Conservation (phyloP, 2,888 invertebrate genomes). For the Pachycephus smyrnensis region DNA sequence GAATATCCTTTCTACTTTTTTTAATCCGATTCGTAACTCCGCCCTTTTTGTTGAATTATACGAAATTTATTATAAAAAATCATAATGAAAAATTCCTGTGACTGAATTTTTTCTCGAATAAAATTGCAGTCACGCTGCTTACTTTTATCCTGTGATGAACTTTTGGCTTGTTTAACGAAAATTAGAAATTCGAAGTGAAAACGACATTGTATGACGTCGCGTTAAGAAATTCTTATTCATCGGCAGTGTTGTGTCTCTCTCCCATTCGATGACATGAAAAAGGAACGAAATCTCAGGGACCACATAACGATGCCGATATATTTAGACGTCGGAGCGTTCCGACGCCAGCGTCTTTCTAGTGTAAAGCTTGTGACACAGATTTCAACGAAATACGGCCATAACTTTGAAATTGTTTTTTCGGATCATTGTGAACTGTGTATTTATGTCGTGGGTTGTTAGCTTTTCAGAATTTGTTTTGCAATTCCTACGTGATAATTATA, state of each 20-base stretch:
- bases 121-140: background rate
- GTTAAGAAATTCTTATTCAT: background rate
- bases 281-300: constrained; percentile 39
- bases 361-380: constrained; percentile 48
- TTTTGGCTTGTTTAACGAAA: background rate
- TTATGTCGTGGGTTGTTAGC: background rate
- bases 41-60: background rate
- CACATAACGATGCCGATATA: constrained; percentile 46
- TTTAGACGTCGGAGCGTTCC: constrained; percentile 46
- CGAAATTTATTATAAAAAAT: background rate
- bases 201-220: background rate
- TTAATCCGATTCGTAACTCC: background rate
- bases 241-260: constrained; percentile 27
- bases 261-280: constrained; percentile 31
- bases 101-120: background rate
- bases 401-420: background rate
- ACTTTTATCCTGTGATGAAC: background rate
- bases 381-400: constrained; percentile 28
- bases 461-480: background rate
- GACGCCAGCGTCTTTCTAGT: constrained; percentile 41
- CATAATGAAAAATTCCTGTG: background rate
- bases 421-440: background rate
- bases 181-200: background rate
- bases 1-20: background rate
- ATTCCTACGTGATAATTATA: background rate